Evolutionary conservation across 2,113 vertebrate genomes (phyloP).

Genomic region (Cromileptes altivelis): DNA sequence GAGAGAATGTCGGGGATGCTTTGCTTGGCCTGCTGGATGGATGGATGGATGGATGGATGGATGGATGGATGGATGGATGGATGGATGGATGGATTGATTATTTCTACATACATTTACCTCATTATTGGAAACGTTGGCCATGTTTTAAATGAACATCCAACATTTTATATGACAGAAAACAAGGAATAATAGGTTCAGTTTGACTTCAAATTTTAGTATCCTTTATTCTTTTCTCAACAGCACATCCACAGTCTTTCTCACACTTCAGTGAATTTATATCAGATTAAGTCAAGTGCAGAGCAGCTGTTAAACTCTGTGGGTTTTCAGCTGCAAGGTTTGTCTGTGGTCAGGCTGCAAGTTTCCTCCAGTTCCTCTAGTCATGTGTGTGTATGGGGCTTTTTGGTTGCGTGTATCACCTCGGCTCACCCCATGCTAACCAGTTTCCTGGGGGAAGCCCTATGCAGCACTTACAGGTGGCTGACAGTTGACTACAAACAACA

Average conservation of each 20-base stretch:
- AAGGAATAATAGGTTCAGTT: too few relatives aligned
- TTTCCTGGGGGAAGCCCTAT: slow-evolving; percentile 24
- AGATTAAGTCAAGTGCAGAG: neutral
- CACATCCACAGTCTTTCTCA: neutral
- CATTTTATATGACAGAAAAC: too few relatives aligned
- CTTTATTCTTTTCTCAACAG: too few relatives aligned
- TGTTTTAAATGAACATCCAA: too few relatives aligned
- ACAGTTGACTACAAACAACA: slow-evolving; percentile 11
- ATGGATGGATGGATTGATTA: too few relatives aligned
- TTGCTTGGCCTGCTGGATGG: too few relatives aligned
- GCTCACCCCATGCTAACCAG: neutral
- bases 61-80: too few relatives aligned
- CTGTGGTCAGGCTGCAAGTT: neutral
- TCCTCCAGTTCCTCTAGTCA: neutral
- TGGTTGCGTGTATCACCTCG: neutral
- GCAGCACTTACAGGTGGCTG: neutral
- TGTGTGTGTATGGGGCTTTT: neutral
- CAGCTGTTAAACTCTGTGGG: neutral
- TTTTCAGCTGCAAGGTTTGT: neutral
- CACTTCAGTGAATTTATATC: neutral
- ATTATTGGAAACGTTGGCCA: too few relatives aligned
- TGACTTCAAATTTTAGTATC: too few relatives aligned
- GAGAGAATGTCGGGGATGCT: too few relatives aligned
- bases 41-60: too few relatives aligned
- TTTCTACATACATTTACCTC: too few relatives aligned